Base-by-base conservation (phyloP, 2,113 vertebrate genomes). In the Poeciliopsis turrubarensis region DNA sequence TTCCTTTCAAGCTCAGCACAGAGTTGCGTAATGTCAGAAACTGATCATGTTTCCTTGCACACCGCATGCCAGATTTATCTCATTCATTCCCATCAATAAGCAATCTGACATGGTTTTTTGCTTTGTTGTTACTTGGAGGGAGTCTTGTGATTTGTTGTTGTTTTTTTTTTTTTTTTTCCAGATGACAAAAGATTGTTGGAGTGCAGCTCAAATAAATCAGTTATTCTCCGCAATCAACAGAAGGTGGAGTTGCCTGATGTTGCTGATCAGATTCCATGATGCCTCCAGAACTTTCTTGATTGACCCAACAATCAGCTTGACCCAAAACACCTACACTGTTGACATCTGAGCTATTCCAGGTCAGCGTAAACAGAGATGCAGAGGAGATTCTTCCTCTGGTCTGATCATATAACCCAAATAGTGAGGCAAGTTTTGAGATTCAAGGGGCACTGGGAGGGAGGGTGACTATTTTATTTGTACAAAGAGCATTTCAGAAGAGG, bases 281-380 rank as follows among this genome's bases (percentile, higher is more conserved):
- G 25, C 7, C 27, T 51, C 34, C 11, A 26, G 14, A 73, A 80
- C n/a, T 27, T 62, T 27, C 47, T 30, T 27, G 27, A 15, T 39
- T 31, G 8, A 12, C 32, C 30, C 75, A 66, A 74, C 25, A 25
- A 68, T 5, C 31, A 32, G 25, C 51, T 47, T 74, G 72, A 79
- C 79, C 41, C 66, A 39, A 47, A 54, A 67, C 65, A 72, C 32
- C 25, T 77, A 37, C 31, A 44, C 51, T 71, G 74, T 26, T n/a
- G 65, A 77, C 60, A 65, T 68, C 73, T 68, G 76, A 30, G 9
- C 6, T 11, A 7, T 41, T 34, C 54, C 62, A 5, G 66, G 86
- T 70, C 62, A 70, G 63, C 44, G 54, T 31, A 87, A 73, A 77
- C 3, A 9, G 15, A 54, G 54, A 31, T 10, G 11, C 34, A 37